Base-by-base conservation (phyloP, 2,888 invertebrate species). In the Lepeophtheirus nordmannii region DNA sequence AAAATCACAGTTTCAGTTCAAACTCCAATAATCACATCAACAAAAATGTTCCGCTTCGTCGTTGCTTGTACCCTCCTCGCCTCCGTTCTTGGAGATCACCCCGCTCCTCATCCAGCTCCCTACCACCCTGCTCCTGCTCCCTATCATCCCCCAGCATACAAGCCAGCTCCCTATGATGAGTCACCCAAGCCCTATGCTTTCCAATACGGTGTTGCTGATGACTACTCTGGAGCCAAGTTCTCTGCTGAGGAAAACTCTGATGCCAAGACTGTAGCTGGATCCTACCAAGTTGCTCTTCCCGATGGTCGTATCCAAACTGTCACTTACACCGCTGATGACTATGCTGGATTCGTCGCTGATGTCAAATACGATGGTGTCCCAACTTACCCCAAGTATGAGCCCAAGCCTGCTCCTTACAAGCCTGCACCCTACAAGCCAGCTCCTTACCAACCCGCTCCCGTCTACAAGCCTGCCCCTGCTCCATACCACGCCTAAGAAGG, bases 321-420 rank as follows among this genome's bases (percentile, higher is more conserved):
- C n/a, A n/a, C n/a, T n/a, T n/a, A n/a, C n/a, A n/a, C n/a, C n/a
- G n/a, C n/a, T n/a, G n/a, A n/a, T n/a, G n/a, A n/a, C 59, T 65
- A 65, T 58, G 53, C 41, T 58, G 65, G 65, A n/a, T 65, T 46
- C 58, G 30, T 58, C 57, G 58, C 65, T 65, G 65, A 63, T 46
- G 63, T 63, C 46, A 63, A 63, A 46, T 63, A 63, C 63, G 17
- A 17, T 11, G 63, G 63, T 10, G 53, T 23, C 20, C 46, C 63
- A 20, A 23, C 23, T 46, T 63, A 63, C 63, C 63, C 63, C 63
- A 63, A 63, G 63, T 63, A 63, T 46, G 63, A 63, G 23, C 41
- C 41, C 41, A 41, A 41, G 41, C 63, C 63, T 41, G 37, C 17
- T 9, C 46, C 63, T 11, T 63, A 63, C 53, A 38, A 23, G 38